A percentile compares a stretch with the other conserved stretches of the same genome.
Evolutionary conservation across 2,113 vertebrate genomes (phyloP).

Genomic region (Acinonyx jubatus): DNA sequence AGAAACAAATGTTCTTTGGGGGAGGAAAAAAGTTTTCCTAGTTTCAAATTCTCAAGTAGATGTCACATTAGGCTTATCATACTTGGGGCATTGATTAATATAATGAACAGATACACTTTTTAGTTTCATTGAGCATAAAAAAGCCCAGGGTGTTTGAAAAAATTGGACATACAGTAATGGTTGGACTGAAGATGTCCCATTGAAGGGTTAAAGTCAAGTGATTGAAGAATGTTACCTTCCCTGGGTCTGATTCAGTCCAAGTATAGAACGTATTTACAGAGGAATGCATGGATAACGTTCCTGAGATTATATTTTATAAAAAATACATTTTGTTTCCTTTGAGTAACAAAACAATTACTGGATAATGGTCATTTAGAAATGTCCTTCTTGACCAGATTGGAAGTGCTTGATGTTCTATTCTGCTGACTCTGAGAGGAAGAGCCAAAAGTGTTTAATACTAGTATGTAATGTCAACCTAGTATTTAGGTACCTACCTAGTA

Average conservation of each 20-base stretch:
- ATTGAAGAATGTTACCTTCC: background rate
- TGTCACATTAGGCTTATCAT: background rate
- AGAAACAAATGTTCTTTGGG: background rate
- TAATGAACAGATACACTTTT: background rate
- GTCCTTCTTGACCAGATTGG: background rate
- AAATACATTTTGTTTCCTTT: slow-evolving; percentile 13
- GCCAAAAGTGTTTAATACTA: background rate
- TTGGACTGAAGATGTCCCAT: background rate
- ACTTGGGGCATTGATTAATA: background rate
- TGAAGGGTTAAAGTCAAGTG: background rate
- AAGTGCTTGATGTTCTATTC: background rate
- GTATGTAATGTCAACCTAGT: background rate
- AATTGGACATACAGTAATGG: background rate
- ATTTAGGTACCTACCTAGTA: background rate
- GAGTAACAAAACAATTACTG: background rate
- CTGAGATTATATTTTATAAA: background rate
- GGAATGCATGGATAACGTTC: background rate
- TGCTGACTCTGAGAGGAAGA: background rate
- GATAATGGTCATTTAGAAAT: background rate
- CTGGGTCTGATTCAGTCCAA: background rate
- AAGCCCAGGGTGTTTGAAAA: background rate
- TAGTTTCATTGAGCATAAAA: slow-evolving; percentile 2
- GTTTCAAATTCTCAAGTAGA: background rate
- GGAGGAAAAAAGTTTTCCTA: background rate
- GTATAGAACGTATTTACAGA: background rate